Evolutionary conservation across 2,113 vertebrate genomes (phyloP), one percentile per base, ranked within the genome.

Genomic region (Ochotona curzoniae): DNA sequence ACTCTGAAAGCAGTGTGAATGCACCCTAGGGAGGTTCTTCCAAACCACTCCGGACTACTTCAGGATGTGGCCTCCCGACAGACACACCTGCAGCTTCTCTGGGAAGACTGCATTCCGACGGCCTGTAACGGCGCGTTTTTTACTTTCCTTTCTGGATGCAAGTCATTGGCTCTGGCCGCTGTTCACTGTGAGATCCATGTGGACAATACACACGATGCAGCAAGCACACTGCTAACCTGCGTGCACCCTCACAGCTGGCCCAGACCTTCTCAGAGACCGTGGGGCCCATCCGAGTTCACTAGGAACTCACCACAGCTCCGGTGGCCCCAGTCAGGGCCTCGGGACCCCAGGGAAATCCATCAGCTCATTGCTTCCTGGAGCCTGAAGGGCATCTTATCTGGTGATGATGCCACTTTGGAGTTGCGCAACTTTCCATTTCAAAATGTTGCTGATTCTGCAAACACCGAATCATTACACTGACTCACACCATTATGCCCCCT

Each of bases 381-480:
- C 64, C 70, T 95, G 79, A 74, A 70, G 93, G 71, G 80, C 83
- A 93, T 89, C 96, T 87, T 90, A 69, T 96, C 95, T 96, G 70
- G 93, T 97, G 86, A 97, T 96, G 74, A 97, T 89, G 97, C 74
- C 88, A 44, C 69, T 94, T 94, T 83, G 94, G 89, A 94, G 92
- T 95, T 91, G 95, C 61, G 69, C 66, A 92, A 96, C 87, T 83
- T 44, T 93, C 66, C 57, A 38, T 92, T 95, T 82, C 95, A 94
- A 96, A 96, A 97, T 96, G 93, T 93, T 91, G 78, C 93, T 96
- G 96, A 97, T 96, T 92, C 96, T 32, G 90, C 69, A 93, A 89
- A 96, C 94, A 85, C 90, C 95, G 83, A 91, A 91, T 96, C 97
- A 97, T 97, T 86, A 97, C 54, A 94, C 83, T 61, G 75, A 95